phyloP scores from a whole-genome alignment of 2,113 vertebrate genomes.

The Alethe diademata region DNA sequence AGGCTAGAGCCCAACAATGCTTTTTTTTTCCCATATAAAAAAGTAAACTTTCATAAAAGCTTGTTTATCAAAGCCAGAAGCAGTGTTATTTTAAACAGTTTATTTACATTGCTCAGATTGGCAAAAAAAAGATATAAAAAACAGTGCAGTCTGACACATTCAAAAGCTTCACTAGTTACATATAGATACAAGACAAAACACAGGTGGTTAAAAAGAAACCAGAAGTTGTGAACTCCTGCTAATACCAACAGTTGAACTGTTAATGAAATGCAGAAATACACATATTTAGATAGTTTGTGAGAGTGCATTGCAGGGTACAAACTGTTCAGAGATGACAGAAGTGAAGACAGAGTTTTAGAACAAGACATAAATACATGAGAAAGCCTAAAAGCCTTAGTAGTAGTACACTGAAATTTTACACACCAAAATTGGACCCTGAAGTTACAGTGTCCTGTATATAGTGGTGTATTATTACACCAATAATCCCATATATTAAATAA shows the following conservation, averaged over 20 bases:
- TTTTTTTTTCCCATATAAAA: not conserved
- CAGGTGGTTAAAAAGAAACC: not conserved
- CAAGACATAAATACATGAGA: not conserved
- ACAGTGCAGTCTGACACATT: conserved; percentile 17
- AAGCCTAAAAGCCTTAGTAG: not conserved
- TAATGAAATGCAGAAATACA: conserved; percentile 51
- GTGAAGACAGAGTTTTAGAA: not conserved
- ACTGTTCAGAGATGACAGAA: not conserved
- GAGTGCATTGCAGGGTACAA: not conserved
- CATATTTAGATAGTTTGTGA: conserved; percentile 40
- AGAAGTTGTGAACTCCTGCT: not conserved
- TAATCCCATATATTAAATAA: not conserved
- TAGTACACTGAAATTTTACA: not conserved
- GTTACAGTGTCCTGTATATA: not conserved
- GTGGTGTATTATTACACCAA: not conserved
- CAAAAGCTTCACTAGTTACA: conserved; percentile 46
- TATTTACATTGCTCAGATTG: conserved; percentile 74
- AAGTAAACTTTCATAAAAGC: not conserved
- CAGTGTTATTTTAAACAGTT: conserved; percentile 60
- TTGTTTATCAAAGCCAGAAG: conserved; percentile 31
- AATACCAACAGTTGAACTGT: not conserved
- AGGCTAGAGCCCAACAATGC: not conserved
- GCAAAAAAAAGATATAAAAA: conserved; percentile 57
- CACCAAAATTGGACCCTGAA: not conserved
- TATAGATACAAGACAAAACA: conserved; percentile 25